Conservation (phyloP, 2,888 invertebrate genomes). For the Epistrophella euchroma region DNA sequence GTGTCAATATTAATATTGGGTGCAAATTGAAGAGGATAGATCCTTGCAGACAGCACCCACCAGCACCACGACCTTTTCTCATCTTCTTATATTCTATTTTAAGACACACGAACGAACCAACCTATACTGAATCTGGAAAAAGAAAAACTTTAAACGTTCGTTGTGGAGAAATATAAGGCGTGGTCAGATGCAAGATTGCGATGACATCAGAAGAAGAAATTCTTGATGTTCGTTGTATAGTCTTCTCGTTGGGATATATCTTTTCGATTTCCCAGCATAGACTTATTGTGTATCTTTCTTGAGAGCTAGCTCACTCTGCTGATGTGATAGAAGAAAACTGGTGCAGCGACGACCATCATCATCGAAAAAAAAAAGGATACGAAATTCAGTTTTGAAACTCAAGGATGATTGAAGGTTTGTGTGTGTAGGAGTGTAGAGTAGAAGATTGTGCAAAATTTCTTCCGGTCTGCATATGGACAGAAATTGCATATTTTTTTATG, state of each 20-base stretch:
- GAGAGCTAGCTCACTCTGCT: not conserved
- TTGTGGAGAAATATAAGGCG: slow-evolving; percentile 56
- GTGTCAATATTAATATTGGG: slow-evolving; percentile 74
- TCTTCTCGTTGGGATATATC: not conserved
- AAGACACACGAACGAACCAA: not conserved
- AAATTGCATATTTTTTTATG: slow-evolving; percentile 67
- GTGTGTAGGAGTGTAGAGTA: not conserved
- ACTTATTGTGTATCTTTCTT: not conserved
- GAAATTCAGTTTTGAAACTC: slow-evolving; percentile 63
- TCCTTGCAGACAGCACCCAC: slow-evolving; percentile 44
- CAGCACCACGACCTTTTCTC: slow-evolving; percentile 3
- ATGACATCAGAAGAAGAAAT: slow-evolving; percentile 40
- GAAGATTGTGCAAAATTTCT: slow-evolving; percentile 50
- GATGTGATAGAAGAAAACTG: not conserved
- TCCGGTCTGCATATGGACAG: slow-evolving; percentile 51
- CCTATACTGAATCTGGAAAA: not conserved
- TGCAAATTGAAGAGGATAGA: slow-evolving; percentile 72
- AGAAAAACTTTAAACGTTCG: slow-evolving; percentile 38
- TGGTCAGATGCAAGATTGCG: slow-evolving; percentile 43
- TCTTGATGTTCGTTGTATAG: slow-evolving; percentile 47
- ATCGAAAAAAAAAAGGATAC: slow-evolving; percentile 9
- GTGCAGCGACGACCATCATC: slow-evolving; percentile 24
- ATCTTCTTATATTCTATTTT: slow-evolving; percentile 17
- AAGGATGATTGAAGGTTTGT: slow-evolving; percentile 51
- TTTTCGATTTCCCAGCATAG: not conserved